Base-by-base conservation (phyloP, 2,113 vertebrate genomes). In the Phoxinus phoxinus region DNA sequence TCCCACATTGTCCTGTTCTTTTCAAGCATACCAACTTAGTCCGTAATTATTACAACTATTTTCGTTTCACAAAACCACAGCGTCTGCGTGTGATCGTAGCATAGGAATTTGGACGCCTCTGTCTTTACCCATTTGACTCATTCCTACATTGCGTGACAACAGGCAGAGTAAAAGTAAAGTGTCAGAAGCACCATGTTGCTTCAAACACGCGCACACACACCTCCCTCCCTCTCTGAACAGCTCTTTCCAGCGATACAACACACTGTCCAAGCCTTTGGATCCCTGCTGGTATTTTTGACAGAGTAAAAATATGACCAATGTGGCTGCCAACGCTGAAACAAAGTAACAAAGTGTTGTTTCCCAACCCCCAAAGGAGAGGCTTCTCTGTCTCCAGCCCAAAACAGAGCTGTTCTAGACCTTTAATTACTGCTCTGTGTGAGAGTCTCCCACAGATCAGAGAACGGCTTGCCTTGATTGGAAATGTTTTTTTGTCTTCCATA, bases 111-210 rank as follows among this genome's bases (percentile, higher is more conserved):
- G 88, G 90, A 93, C 91, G 90, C 90, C 91, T 93, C 93, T 94
- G 93, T 94, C 92, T 90, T 88, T 90, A 94, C 88, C 83, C 75
- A 92, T 94, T 93, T 94, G 91, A 92, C 90, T 93, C 90, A 82
- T 85, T 92, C 46, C 0, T 48, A 32, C 78, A 86, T 90, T 93
- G 90, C 89, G 88, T 92, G 91, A 93, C 92, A 89, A 88, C 83
- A 89, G 87, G 85, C 86, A 87, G 84, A 88, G 78, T 86, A 63
- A 65, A 82, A 91, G 85, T 79, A 86, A 81, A 90, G 87, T 76
- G 84, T 90, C 88, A 81, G 91, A 93, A 86, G 86, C 76, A 89
- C 86, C 89, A 85, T 79, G 30, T 83, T 86, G 80, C 67, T 37
- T 48, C 35, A 69, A 86, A 85, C 83, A 35, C 41, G 83, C 56